Percentiles rank a stretch among this genome's conserved stretches.
Evolutionary conservation across 1,140 invertebrate genomes (phyloP).

Genomic region (Lordiphosa stackelbergi): DNA sequence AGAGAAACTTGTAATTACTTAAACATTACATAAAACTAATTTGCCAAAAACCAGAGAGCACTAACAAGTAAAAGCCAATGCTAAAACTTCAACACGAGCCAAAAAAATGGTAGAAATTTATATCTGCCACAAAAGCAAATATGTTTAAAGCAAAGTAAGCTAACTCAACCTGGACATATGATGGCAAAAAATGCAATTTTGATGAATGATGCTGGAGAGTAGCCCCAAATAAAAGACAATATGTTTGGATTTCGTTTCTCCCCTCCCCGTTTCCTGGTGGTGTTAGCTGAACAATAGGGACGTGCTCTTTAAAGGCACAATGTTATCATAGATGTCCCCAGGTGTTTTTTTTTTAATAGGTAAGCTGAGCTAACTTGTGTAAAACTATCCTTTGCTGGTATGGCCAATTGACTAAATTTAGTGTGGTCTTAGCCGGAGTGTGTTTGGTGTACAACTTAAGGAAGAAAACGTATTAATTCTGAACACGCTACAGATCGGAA

Average conservation of each 20-base stretch:
- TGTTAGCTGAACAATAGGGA: too few species aligned
- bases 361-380: too few species aligned
- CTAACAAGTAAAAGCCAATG: slow-evolving; percentile 11
- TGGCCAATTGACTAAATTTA: too few species aligned
- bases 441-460: too few species aligned
- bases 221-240: slow-evolving; percentile 18
- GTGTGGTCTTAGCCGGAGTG: too few species aligned
- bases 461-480: too few species aligned
- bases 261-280: background rate
- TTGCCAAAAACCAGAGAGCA: slow-evolving; percentile 11
- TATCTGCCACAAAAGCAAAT: slow-evolving; percentile 1
- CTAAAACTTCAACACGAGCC: slow-evolving; percentile 1
- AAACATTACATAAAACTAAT: slow-evolving; percentile 40
- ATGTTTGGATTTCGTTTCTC: slow-evolving; percentile 10
- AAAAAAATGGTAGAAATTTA: background rate
- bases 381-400: too few species aligned
- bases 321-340: too few species aligned
- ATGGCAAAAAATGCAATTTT: slow-evolving; percentile 30
- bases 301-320: background rate
- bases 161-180: slow-evolving; percentile 26
- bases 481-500: too few species aligned
- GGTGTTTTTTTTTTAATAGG: too few species aligned
- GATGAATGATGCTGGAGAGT: slow-evolving; percentile 26
- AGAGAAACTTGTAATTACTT: slow-evolving; percentile 39
- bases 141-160: slow-evolving; percentile 3